A percentile compares a stretch with the other conserved stretches of the same genome.
phyloP scores from a whole-genome alignment of 64 coral and sea anemone species.

The Pachyseris speciosa region DNA sequence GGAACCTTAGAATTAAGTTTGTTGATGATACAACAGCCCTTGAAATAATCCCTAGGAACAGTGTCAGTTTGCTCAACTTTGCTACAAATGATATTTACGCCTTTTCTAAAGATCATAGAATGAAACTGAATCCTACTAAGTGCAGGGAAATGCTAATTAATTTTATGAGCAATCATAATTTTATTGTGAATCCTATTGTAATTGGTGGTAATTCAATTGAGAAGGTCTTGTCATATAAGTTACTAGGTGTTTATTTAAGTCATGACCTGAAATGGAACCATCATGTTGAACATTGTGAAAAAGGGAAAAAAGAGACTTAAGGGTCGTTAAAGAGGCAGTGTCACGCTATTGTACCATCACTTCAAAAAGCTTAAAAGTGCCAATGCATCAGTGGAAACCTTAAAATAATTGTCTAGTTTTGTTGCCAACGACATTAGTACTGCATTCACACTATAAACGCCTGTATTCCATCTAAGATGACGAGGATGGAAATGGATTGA shows the following conservation, averaged over 20 bases:
- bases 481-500: too few relatives aligned
- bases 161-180: slow-evolving; percentile 17
- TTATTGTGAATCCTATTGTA: background rate
- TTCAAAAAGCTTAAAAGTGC: too few relatives aligned
- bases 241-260: background rate
- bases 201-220: slow-evolving; percentile 2
- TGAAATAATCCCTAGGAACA: slow-evolving; percentile 19
- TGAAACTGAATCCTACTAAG: background rate
- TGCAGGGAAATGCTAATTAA: slow-evolving; percentile 2
- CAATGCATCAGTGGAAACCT: too few relatives aligned
- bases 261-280: background rate
- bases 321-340: too few relatives aligned
- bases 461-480: too few relatives aligned
- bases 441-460: too few relatives aligned
- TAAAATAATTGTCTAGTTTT: too few relatives aligned
- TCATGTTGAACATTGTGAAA: background rate
- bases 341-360: too few relatives aligned
- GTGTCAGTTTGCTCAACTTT: slow-evolving; percentile 3
- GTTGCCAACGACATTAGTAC: too few relatives aligned
- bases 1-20: background rate
- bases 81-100: slow-evolving; percentile 18
- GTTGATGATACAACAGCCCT: slow-evolving; percentile 18
- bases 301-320: background rate
- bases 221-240: background rate
- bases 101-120: background rate